These are phyloP conservation scores for Pocillopora meandrina DNA, from an alignment of 92 coral and sea anemone species.

Conservation along the genomic window DNA sequence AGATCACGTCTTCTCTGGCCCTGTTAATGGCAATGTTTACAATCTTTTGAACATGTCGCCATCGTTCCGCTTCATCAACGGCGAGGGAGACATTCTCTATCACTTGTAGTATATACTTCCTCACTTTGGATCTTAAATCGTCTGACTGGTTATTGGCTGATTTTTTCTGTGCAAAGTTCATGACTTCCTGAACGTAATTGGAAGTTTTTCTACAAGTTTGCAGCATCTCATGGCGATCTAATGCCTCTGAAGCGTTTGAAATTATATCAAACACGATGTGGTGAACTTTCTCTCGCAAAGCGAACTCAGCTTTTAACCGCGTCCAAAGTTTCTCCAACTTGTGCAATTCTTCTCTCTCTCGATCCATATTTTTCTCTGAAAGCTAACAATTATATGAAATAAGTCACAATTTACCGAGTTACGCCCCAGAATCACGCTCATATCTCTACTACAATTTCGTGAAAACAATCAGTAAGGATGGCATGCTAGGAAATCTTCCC, in stretches of 20 bases:
- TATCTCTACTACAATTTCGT: no score
- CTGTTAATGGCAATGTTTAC: slow-evolving; percentile 39
- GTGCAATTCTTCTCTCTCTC: slow-evolving; percentile 11
- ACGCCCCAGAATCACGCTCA: neutral
- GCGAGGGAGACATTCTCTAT: slow-evolving; percentile 8
- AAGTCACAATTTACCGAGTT: neutral
- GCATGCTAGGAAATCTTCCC: no score
- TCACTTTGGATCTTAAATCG: slow-evolving; percentile 6
- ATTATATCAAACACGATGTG: slow-evolving; percentile 46
- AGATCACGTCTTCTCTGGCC: slow-evolving; percentile 38
- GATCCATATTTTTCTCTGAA: slow-evolving; percentile 15
- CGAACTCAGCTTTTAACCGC: slow-evolving; percentile 26
- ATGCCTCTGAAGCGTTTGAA: slow-evolving; percentile 42
- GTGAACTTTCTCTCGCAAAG: slow-evolving; percentile 51
- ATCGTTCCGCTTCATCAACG: slow-evolving; percentile 11
- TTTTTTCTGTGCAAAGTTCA: slow-evolving; percentile 52
- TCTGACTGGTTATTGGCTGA: slow-evolving; percentile 23
- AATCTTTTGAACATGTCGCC: slow-evolving; percentile 40
- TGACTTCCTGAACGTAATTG: slow-evolving; percentile 53
- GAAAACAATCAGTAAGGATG: no score
- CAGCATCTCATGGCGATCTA: slow-evolving; percentile 38
- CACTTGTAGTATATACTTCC: slow-evolving; percentile 4
- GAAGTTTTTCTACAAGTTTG: slow-evolving; percentile 7
- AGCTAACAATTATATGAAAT: slow-evolving; percentile 4
- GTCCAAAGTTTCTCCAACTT: slow-evolving; percentile 31